A percentile compares a stretch with the other conserved stretches of the same genome.
These are phyloP conservation scores for Apogon talboti DNA, from an alignment of 2,797 vertebrate genomes.

Conservation along the genomic window DNA sequence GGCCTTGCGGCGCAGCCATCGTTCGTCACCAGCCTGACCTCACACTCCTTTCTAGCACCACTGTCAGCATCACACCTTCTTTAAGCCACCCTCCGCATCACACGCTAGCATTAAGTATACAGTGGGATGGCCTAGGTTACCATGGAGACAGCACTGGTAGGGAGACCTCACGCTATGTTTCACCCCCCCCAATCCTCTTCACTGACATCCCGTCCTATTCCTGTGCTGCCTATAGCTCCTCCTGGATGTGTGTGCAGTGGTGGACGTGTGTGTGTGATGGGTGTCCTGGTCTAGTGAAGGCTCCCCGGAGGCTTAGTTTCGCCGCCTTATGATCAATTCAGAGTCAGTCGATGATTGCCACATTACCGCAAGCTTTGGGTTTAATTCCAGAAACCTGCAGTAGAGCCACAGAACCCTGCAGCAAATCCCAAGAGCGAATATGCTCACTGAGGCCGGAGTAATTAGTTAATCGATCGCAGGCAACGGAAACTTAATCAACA, in stretches of 20 bases:
- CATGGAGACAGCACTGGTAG: constrained; percentile 72
- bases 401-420: no score
- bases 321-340: no score
- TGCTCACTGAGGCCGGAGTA: constrained; percentile 19
- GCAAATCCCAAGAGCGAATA: not conserved
- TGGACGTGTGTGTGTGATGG: not conserved
- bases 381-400: no score
- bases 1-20: constrained; percentile 50
- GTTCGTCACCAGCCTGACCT: constrained; percentile 56
- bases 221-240: constrained; percentile 9
- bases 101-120: constrained; percentile 63
- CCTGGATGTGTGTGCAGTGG: not conserved
- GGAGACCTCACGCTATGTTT: constrained; percentile 61
- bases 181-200: constrained; percentile 5
- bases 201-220: not conserved
- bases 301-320: no score
- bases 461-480: constrained; percentile 23
- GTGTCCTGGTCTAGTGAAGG: no score
- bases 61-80: constrained; percentile 58
- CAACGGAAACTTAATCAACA: constrained; percentile 21
- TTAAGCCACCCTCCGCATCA: constrained; percentile 53
- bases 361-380: no score
- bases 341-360: constrained; percentile 10
- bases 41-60: constrained; percentile 40
- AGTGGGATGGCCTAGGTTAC: constrained; percentile 64